A percentile compares a stretch with the other conserved stretches of the same genome.
Evolutionary conservation across 1,140 invertebrate species (phyloP).

Genomic region (Aphelinus atriplicis): DNA sequence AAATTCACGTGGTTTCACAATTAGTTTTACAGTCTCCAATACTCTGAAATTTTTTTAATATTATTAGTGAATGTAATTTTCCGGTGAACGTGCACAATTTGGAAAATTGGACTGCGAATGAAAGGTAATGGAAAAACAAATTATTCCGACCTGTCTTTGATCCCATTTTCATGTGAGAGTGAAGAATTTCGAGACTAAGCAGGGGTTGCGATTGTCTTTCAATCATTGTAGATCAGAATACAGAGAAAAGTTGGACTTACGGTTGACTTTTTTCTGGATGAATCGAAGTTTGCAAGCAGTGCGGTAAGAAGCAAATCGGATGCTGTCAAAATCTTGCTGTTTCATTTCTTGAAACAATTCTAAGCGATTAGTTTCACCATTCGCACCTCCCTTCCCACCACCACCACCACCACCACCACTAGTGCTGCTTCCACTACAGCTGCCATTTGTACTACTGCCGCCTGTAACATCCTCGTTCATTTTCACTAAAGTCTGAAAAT

Average conservation of each 20-base stretch:
- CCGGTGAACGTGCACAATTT: too few relatives aligned
- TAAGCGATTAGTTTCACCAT: slow-evolving; percentile 66
- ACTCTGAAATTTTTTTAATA: too few relatives aligned
- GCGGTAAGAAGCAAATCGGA: slow-evolving; percentile 95
- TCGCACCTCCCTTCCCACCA: slow-evolving; percentile 51
- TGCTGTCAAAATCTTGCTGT: slow-evolving; percentile 93
- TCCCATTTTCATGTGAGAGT: too few relatives aligned
- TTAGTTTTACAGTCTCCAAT: too few relatives aligned
- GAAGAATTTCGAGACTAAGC: too few relatives aligned
- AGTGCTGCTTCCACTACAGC: slow-evolving; percentile 51
- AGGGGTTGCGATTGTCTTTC: too few relatives aligned
- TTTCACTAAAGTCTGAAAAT: slow-evolving; percentile 1
- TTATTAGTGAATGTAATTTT: too few relatives aligned
- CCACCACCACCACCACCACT: slow-evolving; percentile 53
- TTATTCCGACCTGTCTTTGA: too few relatives aligned
- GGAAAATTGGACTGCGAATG: too few relatives aligned
- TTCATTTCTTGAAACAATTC: slow-evolving; percentile 84
- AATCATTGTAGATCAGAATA: background rate
- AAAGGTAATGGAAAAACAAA: too few relatives aligned
- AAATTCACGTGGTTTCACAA: too few relatives aligned
- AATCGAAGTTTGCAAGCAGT: slow-evolving; percentile 96
- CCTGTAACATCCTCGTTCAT: slow-evolving; percentile 60
- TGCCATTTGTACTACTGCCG: slow-evolving; percentile 49
- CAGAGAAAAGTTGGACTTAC: slow-evolving; percentile 68
- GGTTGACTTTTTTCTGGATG: slow-evolving; percentile 95